These are phyloP conservation scores for Bunonema sp. DNA, from an alignment of 2,888 invertebrate species.

Conservation along the genomic window DNA sequence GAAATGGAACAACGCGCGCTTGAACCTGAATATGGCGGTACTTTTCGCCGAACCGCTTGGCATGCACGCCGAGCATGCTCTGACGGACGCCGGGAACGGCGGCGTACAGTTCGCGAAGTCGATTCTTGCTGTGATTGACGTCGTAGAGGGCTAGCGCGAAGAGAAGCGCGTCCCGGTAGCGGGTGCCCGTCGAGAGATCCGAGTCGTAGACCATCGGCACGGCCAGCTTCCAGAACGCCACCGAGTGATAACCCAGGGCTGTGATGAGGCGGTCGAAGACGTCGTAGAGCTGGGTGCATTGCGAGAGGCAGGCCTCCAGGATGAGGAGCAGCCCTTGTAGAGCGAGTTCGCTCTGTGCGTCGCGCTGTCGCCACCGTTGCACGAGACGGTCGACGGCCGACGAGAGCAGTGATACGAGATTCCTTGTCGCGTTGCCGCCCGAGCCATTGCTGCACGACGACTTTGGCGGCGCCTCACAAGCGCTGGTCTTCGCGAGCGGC, in stretches of 20 bases:
- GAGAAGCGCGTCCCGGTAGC: conserved; percentile 26
- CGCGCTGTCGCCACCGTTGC: too few species aligned
- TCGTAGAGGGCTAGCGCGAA: conserved; percentile 30
- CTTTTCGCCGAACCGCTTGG: conserved; percentile 31
- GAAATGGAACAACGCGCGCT: background rate
- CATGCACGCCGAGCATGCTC: conserved; percentile 29
- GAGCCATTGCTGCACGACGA: too few species aligned
- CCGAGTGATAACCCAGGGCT: conserved; percentile 24
- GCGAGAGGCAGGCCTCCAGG: conserved; percentile 24
- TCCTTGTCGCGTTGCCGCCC: too few species aligned
- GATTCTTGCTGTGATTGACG: conserved; percentile 29
- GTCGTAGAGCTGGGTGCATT: conserved; percentile 12
- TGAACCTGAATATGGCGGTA: conserved; percentile 22
- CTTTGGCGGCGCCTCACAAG: too few species aligned
- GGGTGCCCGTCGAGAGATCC: conserved; percentile 23
- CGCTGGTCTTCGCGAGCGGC: too few species aligned
- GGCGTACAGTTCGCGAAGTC: conserved; percentile 30
- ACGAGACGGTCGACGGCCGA: too few species aligned
- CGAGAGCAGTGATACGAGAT: too few species aligned
- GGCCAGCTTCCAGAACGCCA: conserved; percentile 25
- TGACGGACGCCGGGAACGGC: conserved; percentile 32
- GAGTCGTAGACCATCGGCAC: conserved; percentile 27
- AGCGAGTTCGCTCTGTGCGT: background rate
- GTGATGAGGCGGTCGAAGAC: conserved; percentile 21
- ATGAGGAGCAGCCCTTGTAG: conserved; percentile 27